phyloP scores from a whole-genome alignment of 2,113 vertebrate species.

The Oncorhynchus masou region DNA sequence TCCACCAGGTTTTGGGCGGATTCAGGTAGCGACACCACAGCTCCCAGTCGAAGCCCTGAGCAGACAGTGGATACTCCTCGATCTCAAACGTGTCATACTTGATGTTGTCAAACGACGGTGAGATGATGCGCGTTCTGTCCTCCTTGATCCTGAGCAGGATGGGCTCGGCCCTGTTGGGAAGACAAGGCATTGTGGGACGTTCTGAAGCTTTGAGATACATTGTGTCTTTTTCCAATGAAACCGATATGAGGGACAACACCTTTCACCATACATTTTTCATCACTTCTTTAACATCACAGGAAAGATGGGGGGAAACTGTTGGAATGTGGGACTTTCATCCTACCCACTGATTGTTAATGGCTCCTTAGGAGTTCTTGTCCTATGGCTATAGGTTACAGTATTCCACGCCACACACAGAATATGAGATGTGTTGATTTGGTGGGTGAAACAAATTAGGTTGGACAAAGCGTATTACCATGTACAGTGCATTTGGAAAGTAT shows the following conservation, averaged over 20 bases:
- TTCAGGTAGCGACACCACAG: conserved; percentile 96
- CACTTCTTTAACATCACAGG: neutral
- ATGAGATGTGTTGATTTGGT: no score
- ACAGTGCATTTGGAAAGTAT: no score
- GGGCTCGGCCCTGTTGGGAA: conserved; percentile 60
- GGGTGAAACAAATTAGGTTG: neutral
- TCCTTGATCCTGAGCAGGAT: conserved; percentile 65
- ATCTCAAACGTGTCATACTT: conserved; percentile 59
- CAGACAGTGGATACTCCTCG: conserved; percentile 76
- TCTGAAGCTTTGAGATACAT: neutral
- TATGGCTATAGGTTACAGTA: neutral
- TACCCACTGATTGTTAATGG: conserved; percentile 41
- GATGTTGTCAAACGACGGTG: conserved; percentile 69
- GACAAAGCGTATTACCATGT: neutral
- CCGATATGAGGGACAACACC: neutral
- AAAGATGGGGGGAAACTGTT: neutral
- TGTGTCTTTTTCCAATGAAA: neutral
- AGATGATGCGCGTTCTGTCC: conserved; percentile 63
- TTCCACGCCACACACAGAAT: neutral
- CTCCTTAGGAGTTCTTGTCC: neutral
- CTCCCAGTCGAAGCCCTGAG: conserved; percentile 97
- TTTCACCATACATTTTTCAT: neutral
- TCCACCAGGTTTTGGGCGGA: conserved; percentile 95
- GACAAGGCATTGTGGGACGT: conserved; percentile 4
- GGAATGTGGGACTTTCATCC: conserved; percentile 52